Evolutionary conservation across 2,113 vertebrate species (phyloP).

Genomic region (Grallaria varia): DNA sequence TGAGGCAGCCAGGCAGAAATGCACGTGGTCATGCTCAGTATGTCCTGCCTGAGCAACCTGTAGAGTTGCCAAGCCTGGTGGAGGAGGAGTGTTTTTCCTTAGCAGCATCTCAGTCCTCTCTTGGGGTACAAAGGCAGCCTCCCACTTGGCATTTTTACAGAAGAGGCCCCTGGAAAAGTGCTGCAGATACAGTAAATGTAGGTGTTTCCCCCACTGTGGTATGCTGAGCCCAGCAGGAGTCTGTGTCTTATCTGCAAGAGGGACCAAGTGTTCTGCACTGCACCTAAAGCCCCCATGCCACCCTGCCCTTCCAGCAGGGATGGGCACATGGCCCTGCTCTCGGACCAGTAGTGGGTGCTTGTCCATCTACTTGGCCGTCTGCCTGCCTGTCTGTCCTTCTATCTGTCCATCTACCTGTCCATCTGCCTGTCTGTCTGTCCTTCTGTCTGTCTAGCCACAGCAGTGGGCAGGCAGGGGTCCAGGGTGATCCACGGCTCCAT

Average conservation of each 20-base stretch:
- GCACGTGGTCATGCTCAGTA: background rate
- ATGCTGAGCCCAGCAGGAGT: background rate
- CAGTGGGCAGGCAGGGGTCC: background rate
- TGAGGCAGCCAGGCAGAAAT: background rate
- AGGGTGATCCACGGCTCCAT: rapidly evolving
- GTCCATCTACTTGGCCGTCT: background rate
- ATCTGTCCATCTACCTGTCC: background rate
- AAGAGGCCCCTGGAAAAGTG: background rate
- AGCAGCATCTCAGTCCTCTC: background rate
- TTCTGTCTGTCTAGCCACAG: background rate
- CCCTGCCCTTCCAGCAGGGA: background rate
- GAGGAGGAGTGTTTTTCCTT: background rate
- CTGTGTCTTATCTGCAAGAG: background rate
- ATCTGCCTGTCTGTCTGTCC: background rate
- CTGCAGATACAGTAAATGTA: background rate
- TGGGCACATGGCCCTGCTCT: background rate
- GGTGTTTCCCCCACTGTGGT: background rate
- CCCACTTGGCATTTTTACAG: background rate
- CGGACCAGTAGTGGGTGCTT: background rate
- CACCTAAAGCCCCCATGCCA: background rate
- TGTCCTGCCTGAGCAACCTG: background rate
- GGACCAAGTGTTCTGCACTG: no score
- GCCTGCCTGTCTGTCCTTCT: background rate
- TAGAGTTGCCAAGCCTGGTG: rapidly evolving
- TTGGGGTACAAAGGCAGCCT: background rate